Conservation (phyloP, 2,113 vertebrate genomes). For the Poeciliopsis prolifica region DNA sequence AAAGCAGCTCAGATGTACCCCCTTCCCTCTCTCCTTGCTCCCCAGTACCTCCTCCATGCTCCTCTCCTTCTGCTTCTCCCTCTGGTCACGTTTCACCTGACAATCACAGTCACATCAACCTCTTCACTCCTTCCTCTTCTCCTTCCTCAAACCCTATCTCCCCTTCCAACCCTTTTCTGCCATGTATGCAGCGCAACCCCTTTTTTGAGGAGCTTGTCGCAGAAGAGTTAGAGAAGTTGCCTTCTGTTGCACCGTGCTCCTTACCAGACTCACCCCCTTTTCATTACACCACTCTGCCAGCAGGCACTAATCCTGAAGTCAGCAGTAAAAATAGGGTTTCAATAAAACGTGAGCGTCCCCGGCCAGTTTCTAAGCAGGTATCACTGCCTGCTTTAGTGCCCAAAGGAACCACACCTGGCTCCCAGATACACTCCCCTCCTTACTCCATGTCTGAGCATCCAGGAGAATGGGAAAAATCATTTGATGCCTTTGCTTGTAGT, state of each 20-base stretch:
- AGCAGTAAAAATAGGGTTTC: slow-evolving; percentile 42
- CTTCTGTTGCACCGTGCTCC: slow-evolving; percentile 85
- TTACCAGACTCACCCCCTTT: slow-evolving; percentile 71
- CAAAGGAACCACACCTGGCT: slow-evolving; percentile 32
- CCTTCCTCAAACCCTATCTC: slow-evolving; percentile 76
- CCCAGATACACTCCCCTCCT: slow-evolving; percentile 27
- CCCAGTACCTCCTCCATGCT: slow-evolving; percentile 68
- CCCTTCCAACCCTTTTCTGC: slow-evolving; percentile 89
- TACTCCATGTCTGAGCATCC: slow-evolving; percentile 64
- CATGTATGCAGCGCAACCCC: slow-evolving; percentile 87
- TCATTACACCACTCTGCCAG: slow-evolving; percentile 72
- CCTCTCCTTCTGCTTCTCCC: slow-evolving; percentile 71
- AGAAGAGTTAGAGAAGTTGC: slow-evolving; percentile 87
- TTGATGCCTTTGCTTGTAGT: slow-evolving; percentile 89
- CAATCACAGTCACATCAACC: slow-evolving; percentile 66
- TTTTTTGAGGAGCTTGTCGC: slow-evolving; percentile 93
- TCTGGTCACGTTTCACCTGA: slow-evolving; percentile 64
- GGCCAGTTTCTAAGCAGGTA: slow-evolving; percentile 75
- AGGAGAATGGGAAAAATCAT: slow-evolving; percentile 87
- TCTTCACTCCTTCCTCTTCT: slow-evolving; percentile 69
- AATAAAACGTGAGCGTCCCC: slow-evolving; percentile 71
- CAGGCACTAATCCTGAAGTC: slow-evolving; percentile 61
- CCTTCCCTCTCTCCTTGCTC: slow-evolving; percentile 78
- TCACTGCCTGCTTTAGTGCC: slow-evolving; percentile 73
- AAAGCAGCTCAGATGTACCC: slow-evolving; percentile 90